phyloP scores from a whole-genome alignment of 2,888 invertebrate genomes.

The Aleiodes alternator region DNA sequence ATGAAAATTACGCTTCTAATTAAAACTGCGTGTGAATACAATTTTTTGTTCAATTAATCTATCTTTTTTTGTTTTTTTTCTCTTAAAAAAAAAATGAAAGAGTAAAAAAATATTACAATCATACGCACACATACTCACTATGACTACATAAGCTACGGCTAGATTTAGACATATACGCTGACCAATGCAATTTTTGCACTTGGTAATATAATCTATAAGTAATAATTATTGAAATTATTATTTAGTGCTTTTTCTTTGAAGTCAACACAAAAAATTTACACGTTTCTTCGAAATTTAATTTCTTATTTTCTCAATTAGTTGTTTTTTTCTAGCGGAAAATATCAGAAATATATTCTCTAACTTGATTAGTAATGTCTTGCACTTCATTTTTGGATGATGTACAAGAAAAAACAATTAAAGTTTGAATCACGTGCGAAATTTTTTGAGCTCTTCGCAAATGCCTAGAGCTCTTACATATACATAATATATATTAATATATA shows the following conservation, averaged over 20 bases:
- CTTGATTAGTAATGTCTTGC: no score
- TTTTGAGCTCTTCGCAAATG: constrained; percentile 48
- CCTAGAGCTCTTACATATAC: constrained; percentile 48
- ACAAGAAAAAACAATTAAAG: background rate
- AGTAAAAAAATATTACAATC: constrained; percentile 45
- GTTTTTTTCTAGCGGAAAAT: background rate
- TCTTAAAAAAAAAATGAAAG: constrained; percentile 4
- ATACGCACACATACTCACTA: constrained; percentile 59
- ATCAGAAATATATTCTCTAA: no score
- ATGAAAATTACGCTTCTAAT: no score
- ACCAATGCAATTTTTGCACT: constrained; percentile 71
- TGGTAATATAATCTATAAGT: constrained; percentile 65
- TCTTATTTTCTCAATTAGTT: constrained; percentile 8
- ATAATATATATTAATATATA: constrained; percentile 59
- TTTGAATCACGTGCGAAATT: constrained; percentile 15
- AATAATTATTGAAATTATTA: constrained; percentile 63
- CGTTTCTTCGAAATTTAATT: constrained; percentile 50
- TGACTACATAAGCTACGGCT: constrained; percentile 70
- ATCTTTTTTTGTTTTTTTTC: background rate
- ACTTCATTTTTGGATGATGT: no score
- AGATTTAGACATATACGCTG: constrained; percentile 75
- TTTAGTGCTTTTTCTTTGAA: constrained; percentile 58
- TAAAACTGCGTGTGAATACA: no score
- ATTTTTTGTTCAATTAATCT: no score
- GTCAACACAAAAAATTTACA: constrained; percentile 60